Evolutionary conservation across 2,113 vertebrate species (phyloP).

Genomic region (Prionailurus bengalensis): DNA sequence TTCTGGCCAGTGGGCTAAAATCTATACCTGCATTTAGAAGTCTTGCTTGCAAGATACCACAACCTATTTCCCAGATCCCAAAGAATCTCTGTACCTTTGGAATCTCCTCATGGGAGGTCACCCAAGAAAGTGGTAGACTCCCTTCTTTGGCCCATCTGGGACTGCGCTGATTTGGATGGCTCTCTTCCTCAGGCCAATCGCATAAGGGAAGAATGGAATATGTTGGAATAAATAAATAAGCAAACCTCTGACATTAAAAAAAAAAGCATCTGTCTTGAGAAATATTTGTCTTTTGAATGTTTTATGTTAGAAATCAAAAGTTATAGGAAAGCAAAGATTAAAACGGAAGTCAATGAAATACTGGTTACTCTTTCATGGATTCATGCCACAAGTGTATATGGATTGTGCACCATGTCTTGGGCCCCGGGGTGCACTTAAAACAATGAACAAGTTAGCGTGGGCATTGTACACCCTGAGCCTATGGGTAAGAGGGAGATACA

Average conservation of each 20-base stretch:
- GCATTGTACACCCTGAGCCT: background rate
- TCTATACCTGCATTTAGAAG: background rate
- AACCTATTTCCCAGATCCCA: too few species aligned
- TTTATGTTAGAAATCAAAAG: background rate
- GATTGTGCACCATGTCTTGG: too few species aligned
- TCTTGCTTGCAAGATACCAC: background rate
- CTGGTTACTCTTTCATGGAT: background rate
- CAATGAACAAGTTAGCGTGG: background rate
- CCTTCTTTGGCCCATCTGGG: background rate
- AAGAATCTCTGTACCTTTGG: background rate
- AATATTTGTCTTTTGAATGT: background rate
- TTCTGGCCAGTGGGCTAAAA: background rate
- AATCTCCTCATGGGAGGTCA: background rate
- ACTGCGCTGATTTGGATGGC: rapidly evolving
- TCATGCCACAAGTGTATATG: background rate
- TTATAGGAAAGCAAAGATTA: background rate
- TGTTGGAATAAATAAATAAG: background rate
- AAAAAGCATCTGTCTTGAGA: background rate
- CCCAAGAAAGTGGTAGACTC: background rate
- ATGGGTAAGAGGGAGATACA: too few species aligned
- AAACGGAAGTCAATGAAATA: background rate
- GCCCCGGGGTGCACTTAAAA: background rate
- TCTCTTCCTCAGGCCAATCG: background rate
- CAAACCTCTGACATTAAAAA: background rate
- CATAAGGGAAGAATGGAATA: background rate